Evolutionary conservation across 1,140 invertebrate species (phyloP), one percentile per base, ranked within the genome.

Genomic region (Linepithema humile): DNA sequence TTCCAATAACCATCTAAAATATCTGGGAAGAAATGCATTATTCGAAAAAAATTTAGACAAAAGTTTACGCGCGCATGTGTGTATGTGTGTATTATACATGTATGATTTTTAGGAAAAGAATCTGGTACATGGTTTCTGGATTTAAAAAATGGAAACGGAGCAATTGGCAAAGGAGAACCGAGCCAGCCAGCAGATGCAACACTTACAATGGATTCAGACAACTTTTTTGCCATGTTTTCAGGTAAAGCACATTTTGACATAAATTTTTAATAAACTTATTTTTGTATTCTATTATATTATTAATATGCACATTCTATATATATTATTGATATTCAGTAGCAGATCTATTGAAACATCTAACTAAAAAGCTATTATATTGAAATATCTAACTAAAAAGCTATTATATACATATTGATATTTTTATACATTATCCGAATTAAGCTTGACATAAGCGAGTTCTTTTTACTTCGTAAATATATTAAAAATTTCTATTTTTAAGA

Each of bases 121-220:
- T 95, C 96, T 89, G 97, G 97, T 12, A 96, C 96, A 23, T 99
- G 98, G 97, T 98, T 96, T 92, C 91, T 99, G 38, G 98, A 99
- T 94, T 94, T 99, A 87, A 99, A 99, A 94, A 98, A 97, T 93
- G 98, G 97, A 0, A 94, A 94, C 4, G 98, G 98, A 0, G 86
- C 95, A 0, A 96, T 96, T 90, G 98, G 98, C 0, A 95, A 96
- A 92, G 98, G 98, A 2, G 95, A 96, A 85, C 96, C 97, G 15
- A 94, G 95, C 50, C 91, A 94, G 45, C 93, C 96, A 40, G 95
- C 98, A 15, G 98, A 99, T 93, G 97, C 98, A 6, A 98, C 96
- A 0, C 95, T 99, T 55, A 97, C 96, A 6, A 97, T 99, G 96
- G 97, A 98, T 90, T 95, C 96, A 48, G 95, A 95, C 35, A 96